Evolutionary conservation across 2,797 vertebrate species (phyloP), one percentile per base, ranked within the genome.

Genomic region (Pterois miles): DNA sequence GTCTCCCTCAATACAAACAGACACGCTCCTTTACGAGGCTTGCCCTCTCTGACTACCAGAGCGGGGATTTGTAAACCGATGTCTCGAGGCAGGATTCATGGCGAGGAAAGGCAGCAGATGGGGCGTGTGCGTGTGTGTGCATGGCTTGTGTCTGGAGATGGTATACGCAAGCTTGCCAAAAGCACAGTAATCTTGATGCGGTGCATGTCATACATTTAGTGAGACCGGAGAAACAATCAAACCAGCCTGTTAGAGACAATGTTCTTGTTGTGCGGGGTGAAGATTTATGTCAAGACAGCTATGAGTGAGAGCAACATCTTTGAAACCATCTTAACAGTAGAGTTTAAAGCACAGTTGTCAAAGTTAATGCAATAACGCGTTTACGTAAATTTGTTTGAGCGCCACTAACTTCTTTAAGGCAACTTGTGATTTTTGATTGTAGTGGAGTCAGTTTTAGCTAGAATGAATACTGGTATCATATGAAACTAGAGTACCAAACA

Each of bases 1-100:
- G 91, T 86, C 77, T 88, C 67, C 67, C 84, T 92, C 90, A 88
- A 86, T 86, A 78, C 86, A 90, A 92, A 93, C 90, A 91, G 77
- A 83, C 88, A 64, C 22, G n/a, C 77, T 90, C 70, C 85, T 87
- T 85, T 89, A 87, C 74, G 23, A 89, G 88, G 78, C 76, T 46
- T 72, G 78, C 87, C 77, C 79, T 89, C 80, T 72, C 77, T 33
- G 71, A 88, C 86, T 75, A 74, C 86, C 79, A 65, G 69, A 87
- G 79, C 68, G 36, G 70, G 70, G 88, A 81, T 93, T 82, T 90
- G 86, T 88, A 93, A 91, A 90, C 80, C 73, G 25, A 78, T 60
- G 93, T 91, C 89, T 86, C 11, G 18, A 80, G 89, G 90, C 84
- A 81, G 85, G 82, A 91, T 80, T 90, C 89, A 86, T 85, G 43